phyloP scores from a whole-genome alignment of 2,113 vertebrate genomes.

The Galbula dea region DNA sequence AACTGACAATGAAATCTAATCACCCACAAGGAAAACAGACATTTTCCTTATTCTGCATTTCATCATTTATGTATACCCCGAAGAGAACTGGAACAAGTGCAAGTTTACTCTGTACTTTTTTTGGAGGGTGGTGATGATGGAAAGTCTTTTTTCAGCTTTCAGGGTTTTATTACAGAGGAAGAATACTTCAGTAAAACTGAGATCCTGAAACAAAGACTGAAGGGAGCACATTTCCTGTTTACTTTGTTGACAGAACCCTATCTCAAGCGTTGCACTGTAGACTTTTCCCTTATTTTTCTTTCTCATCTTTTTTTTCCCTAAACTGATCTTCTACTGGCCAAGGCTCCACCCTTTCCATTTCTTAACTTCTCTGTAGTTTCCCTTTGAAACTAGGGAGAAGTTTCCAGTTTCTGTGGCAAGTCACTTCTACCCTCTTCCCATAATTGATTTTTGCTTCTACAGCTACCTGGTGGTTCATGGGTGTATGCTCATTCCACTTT shows the following conservation, averaged over 20 bases:
- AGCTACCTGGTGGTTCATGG: not conserved
- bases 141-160: not conserved
- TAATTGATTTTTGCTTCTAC: not conserved
- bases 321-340: not conserved
- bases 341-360: not conserved
- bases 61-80: not conserved
- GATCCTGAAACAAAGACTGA: not conserved
- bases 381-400: not conserved
- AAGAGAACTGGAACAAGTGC: not conserved
- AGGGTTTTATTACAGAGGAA: not conserved
- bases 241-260: not conserved
- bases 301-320: not conserved
- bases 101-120: not conserved
- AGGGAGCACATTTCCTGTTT: not conserved
- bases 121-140: accelerated
- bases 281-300: not conserved
- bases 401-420: not conserved
- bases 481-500: not conserved
- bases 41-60: slow-evolving; percentile 25
- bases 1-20: slow-evolving; percentile 71
- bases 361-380: not conserved
- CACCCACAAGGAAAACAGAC: slow-evolving; percentile 48
- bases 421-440: not conserved
- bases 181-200: not conserved
- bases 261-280: not conserved